phyloP scores from a whole-genome alignment of 2,113 vertebrate species.

The Pterophyllum scalare region DNA sequence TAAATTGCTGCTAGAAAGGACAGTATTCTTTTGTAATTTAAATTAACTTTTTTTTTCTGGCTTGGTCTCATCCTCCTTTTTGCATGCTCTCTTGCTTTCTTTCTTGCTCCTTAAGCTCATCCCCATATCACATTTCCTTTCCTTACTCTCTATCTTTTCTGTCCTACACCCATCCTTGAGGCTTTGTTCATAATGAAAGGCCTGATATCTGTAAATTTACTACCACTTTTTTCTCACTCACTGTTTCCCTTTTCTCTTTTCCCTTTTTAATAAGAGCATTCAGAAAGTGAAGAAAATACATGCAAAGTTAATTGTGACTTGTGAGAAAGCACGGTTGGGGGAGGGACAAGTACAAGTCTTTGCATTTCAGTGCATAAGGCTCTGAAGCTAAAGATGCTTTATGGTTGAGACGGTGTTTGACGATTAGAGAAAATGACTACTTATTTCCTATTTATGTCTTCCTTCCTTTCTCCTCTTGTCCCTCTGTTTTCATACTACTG shows the following conservation, averaged over 20 bases:
- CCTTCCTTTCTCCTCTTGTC: conserved; percentile 4
- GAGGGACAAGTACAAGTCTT: not conserved
- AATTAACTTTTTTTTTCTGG: conserved; percentile 79
- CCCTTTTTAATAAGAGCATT: conserved; percentile 53
- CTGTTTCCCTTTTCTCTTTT: conserved; percentile 35
- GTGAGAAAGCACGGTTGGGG: conserved; percentile 16
- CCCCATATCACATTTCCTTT: conserved; percentile 70
- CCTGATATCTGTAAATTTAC: conserved; percentile 77
- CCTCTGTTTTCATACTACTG: conserved; percentile 18
- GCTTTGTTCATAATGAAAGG: conserved; percentile 81
- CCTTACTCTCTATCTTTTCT: conserved; percentile 37
- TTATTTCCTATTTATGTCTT: conserved; percentile 27
- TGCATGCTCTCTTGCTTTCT: conserved; percentile 59
- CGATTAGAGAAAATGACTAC: conserved; percentile 55
- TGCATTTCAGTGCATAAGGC: conserved; percentile 40
- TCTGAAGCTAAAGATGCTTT: conserved; percentile 48
- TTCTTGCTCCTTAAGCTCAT: conserved; percentile 61
- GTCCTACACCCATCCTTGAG: conserved; percentile 54
- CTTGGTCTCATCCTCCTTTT: conserved; percentile 62
- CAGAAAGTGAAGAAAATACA: conserved; percentile 45
- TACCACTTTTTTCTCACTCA: conserved; percentile 47
- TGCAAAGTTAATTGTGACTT: conserved; percentile 66
- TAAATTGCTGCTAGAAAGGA: conserved; percentile 83
- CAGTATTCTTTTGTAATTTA: conserved; percentile 87
- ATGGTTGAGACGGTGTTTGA: conserved; percentile 25